Percentiles rank a stretch among this genome's conserved stretches.
Evolutionary conservation across 2,888 invertebrate species (phyloP).

Genomic region (Cremastinae sp.): DNA sequence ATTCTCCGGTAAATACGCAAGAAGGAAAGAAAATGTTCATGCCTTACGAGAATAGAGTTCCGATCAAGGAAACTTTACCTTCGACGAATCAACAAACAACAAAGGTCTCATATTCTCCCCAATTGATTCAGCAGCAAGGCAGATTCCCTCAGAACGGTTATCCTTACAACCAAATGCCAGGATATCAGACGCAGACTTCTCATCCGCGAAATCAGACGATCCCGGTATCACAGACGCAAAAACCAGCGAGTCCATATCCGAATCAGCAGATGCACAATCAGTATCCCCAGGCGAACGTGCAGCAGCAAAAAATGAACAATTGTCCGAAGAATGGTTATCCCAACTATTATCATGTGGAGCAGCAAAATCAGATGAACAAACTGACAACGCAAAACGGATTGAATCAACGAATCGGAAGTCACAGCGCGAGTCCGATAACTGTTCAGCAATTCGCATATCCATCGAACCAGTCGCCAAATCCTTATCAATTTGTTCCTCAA

Average conservation of each 20-base stretch:
- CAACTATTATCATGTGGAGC: constrained; percentile 76
- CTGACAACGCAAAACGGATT: constrained; percentile 71
- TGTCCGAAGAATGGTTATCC: constrained; percentile 71
- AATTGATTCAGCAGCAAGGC: constrained; percentile 69
- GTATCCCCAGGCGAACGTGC: constrained; percentile 70
- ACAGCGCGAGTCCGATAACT: constrained; percentile 76
- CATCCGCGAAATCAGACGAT: constrained; percentile 74
- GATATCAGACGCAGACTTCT: constrained; percentile 72
- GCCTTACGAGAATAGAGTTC: constrained; percentile 69
- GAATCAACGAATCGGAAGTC: constrained; percentile 72
- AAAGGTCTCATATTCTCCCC: constrained; percentile 71
- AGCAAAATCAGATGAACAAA: constrained; percentile 78
- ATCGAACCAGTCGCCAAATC: constrained; percentile 72
- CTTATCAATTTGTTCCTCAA: constrained; percentile 68
- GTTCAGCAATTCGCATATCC: constrained; percentile 74
- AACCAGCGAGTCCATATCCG: constrained; percentile 76
- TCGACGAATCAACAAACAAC: constrained; percentile 62
- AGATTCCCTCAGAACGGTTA: constrained; percentile 76
- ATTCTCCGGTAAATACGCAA: constrained; percentile 68
- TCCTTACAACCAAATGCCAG: constrained; percentile 63
- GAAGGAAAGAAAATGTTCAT: constrained; percentile 68
- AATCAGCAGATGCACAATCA: constrained; percentile 73
- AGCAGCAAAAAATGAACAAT: constrained; percentile 64
- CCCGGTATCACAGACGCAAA: constrained; percentile 73
- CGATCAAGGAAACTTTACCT: constrained; percentile 67